Evolutionary conservation across 2,797 vertebrate species (phyloP).

Genomic region (Pseudochirops corinnae): DNA sequence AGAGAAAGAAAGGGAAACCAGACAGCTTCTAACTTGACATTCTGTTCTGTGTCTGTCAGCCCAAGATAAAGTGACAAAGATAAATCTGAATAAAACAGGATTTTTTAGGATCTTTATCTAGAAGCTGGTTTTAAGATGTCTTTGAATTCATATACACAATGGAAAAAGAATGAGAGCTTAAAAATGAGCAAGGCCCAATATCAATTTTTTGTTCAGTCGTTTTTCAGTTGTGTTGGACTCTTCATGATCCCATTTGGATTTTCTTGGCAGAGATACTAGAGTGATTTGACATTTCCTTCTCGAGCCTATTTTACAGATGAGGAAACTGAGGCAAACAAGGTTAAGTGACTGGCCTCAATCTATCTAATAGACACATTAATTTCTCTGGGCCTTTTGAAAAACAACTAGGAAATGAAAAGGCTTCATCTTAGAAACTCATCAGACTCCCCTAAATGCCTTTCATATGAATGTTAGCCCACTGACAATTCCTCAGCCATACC

Average conservation of each 20-base stretch:
- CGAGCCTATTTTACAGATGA: neutral
- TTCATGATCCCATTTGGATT: neutral
- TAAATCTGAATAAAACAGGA: slow-evolving; percentile 42
- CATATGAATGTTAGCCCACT: neutral
- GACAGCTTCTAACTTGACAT: slow-evolving; percentile 35
- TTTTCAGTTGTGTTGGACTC: neutral
- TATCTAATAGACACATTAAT: neutral
- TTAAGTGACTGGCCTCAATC: neutral
- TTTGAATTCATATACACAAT: slow-evolving; percentile 17
- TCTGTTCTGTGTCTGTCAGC: slow-evolving; percentile 47
- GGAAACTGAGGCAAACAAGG: neutral
- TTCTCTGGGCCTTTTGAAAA: slow-evolving; percentile 20
- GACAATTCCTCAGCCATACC: neutral
- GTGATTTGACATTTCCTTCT: neutral
- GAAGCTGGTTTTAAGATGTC: slow-evolving; percentile 20
- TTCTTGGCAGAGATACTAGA: neutral
- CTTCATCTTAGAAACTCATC: slow-evolving; percentile 2
- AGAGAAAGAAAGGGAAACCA: neutral
- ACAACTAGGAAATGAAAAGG: neutral
- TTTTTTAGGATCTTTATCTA: slow-evolving; percentile 20
- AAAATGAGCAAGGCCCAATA: neutral
- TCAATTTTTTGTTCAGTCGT: neutral
- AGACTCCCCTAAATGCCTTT: neutral
- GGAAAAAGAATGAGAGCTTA: neutral
- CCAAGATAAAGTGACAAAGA: slow-evolving; percentile 33